A percentile compares a stretch with the other conserved stretches of the same genome.
These are phyloP conservation scores for Galleria mellonella DNA, from an alignment of 1,140 invertebrate genomes.

Conservation along the genomic window DNA sequence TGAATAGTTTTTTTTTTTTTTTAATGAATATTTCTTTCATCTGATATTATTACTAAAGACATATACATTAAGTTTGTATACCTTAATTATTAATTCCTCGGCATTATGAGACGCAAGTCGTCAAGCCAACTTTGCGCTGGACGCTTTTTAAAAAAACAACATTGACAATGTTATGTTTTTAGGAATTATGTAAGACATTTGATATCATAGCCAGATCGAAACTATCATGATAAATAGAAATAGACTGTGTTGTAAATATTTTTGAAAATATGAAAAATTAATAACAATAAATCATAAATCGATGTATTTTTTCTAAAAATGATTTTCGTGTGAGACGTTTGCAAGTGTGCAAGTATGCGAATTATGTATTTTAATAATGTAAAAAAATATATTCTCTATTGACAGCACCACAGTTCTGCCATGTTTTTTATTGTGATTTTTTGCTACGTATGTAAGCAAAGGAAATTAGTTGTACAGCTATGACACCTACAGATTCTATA, in stretches of 20 bases:
- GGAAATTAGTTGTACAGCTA: not conserved
- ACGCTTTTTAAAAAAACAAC: not conserved
- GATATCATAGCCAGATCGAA: slow-evolving; percentile 6
- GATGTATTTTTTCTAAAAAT: slow-evolving; percentile 66
- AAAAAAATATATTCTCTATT: slow-evolving; percentile 21
- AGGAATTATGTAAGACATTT: not conserved
- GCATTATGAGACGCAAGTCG: not conserved
- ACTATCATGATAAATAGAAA: slow-evolving; percentile 13
- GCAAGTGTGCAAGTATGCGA: slow-evolving; percentile 7
- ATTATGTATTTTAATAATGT: slow-evolving; percentile 5
- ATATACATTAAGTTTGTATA: no score
- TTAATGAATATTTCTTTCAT: no score
- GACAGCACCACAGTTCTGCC: slow-evolving; percentile 29
- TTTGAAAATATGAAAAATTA: slow-evolving; percentile 36
- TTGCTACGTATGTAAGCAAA: not conserved
- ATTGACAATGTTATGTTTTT: not conserved
- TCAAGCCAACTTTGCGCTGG: no score
- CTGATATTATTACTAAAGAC: no score
- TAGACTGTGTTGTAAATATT: slow-evolving; percentile 49
- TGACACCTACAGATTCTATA: no score
- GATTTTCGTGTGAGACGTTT: slow-evolving; percentile 24
- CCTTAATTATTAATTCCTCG: no score
- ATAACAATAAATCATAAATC: slow-evolving; percentile 29
- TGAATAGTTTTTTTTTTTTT: no score
- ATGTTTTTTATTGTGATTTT: slow-evolving; percentile 9